These are phyloP conservation scores for Lasioglossum leucozonium DNA, from an alignment of 2,888 invertebrate species.

Conservation along the genomic window DNA sequence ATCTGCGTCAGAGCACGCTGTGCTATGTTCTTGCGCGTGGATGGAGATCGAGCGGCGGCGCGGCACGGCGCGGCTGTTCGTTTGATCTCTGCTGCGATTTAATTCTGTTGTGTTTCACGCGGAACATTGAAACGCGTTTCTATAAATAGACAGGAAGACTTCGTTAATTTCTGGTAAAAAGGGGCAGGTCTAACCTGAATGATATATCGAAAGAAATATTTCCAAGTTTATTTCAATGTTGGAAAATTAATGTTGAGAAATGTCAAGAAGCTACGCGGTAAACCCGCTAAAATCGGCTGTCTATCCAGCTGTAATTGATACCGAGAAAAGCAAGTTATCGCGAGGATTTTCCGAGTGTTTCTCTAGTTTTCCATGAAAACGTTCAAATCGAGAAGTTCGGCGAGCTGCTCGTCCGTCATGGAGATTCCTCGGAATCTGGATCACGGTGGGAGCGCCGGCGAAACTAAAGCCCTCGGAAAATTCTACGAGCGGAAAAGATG, in stretches of 20 bases:
- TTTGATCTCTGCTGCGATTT: neutral
- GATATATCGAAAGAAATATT: no score
- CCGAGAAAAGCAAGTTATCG: neutral
- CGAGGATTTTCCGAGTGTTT: neutral
- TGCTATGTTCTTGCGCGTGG: neutral
- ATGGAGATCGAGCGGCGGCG: neutral
- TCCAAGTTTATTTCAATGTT: no score
- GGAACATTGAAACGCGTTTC: neutral
- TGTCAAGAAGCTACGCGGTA: no score
- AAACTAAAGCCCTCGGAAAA: conserved; percentile 21
- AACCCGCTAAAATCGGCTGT: neutral
- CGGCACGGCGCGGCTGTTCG: neutral
- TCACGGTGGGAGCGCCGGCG: neutral
- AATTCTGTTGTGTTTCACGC: neutral
- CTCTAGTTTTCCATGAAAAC: neutral
- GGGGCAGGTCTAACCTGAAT: no score
- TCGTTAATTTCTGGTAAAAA: no score
- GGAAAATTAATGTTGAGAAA: no score
- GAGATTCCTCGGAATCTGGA: conserved; percentile 1
- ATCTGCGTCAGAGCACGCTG: neutral
- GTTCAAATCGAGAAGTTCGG: neutral
- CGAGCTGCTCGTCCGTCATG: neutral
- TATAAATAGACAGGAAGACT: no score
- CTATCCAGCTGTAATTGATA: neutral
- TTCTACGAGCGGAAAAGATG: conserved; percentile 10